These are phyloP conservation scores for Limanda limanda DNA, from an alignment of 2,113 vertebrate genomes.

Conservation along the genomic window DNA sequence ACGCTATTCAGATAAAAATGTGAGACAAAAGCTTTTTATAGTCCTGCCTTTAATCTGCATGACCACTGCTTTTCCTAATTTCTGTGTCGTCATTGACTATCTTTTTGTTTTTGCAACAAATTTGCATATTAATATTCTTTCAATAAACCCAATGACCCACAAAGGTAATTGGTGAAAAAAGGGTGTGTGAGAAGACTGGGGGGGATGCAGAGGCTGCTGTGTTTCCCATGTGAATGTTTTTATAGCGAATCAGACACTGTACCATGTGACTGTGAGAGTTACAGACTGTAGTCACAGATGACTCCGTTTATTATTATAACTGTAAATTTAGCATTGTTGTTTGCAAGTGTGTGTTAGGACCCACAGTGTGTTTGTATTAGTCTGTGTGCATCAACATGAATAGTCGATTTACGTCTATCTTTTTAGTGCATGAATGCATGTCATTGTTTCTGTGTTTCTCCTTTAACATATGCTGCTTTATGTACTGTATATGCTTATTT, in stretches of 20 bases:
- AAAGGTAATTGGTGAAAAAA: neutral
- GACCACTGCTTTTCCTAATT: slow-evolving; percentile 13
- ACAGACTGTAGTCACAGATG: neutral
- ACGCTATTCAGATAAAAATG: neutral
- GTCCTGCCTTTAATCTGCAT: neutral
- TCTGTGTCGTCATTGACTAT: slow-evolving; percentile 11
- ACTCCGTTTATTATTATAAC: neutral
- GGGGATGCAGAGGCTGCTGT: slow-evolving; percentile 1
- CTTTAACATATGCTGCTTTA: slow-evolving; percentile 5
- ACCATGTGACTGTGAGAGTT: too few species aligned
- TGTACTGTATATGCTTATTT: slow-evolving; percentile 7
- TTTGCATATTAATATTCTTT: slow-evolving; percentile 37
- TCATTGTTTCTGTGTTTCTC: neutral
- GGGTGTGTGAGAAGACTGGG: neutral
- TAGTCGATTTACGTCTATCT: neutral
- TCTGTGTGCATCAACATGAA: neutral
- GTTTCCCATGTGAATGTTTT: slow-evolving; percentile 28
- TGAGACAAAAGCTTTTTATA: neutral
- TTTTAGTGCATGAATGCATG: neutral
- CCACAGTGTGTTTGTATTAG: neutral
- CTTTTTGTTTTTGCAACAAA: neutral
- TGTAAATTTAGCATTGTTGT: neutral
- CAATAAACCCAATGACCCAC: slow-evolving; percentile 5
- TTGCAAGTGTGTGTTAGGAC: too few species aligned
- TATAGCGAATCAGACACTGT: slow-evolving; percentile 5